A percentile compares a stretch with the other conserved stretches of the same genome.
Conservation (phyloP, 2,113 vertebrate species). For the Zosterops pallidus region DNA sequence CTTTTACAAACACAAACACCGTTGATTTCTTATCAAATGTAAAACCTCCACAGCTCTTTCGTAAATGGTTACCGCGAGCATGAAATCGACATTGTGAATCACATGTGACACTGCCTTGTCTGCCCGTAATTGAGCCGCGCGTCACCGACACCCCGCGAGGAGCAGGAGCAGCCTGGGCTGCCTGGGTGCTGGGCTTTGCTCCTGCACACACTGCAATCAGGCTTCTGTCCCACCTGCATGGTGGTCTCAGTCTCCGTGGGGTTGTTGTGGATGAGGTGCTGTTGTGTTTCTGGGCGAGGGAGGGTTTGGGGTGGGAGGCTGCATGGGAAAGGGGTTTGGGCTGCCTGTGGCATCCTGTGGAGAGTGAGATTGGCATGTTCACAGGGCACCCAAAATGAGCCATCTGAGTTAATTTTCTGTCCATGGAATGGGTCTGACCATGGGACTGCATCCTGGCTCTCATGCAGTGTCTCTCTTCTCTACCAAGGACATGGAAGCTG, state of each 20-base stretch:
- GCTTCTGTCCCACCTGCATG: not conserved
- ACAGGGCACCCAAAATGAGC: not conserved
- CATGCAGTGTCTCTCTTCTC: too few relatives aligned
- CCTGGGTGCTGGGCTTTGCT: not conserved
- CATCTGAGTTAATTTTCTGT: too few relatives aligned
- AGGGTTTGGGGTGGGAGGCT: not conserved
- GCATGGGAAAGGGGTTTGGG: not conserved
- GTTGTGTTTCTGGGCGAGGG: not conserved
- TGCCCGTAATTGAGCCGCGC: conserved; percentile 93
- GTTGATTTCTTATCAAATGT: conserved; percentile 98
- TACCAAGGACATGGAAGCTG: too few relatives aligned
- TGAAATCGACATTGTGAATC: conserved; percentile 99
- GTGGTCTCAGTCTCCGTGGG: conserved; percentile 1
- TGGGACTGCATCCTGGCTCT: too few relatives aligned
- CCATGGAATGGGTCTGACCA: too few relatives aligned
- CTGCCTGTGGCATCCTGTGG: not conserved
- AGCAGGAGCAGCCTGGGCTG: not conserved
- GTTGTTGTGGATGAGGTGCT: not conserved
- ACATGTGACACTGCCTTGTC: conserved; percentile 92
- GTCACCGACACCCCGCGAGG: fast-evolving
- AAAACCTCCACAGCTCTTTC: conserved; percentile 89
- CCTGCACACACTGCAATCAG: not conserved
- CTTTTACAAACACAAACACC: conserved; percentile 87
- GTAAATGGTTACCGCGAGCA: conserved; percentile 92
- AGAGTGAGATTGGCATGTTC: not conserved